These are phyloP conservation scores for Microtus pennsylvanicus DNA, from an alignment of 2,113 vertebrate genomes.

Conservation along the genomic window DNA sequence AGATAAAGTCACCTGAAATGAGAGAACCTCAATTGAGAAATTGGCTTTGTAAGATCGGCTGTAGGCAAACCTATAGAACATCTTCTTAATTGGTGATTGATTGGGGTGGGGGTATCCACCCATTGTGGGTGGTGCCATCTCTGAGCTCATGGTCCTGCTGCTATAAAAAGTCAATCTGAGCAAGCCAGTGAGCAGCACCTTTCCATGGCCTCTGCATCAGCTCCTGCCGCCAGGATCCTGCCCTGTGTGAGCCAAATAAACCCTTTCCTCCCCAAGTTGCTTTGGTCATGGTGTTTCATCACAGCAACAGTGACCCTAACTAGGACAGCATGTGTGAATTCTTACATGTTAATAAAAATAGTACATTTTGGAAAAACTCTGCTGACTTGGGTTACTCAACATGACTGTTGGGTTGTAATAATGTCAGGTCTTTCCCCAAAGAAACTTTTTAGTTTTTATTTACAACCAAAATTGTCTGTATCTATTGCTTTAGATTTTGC, in stretches of 20 bases:
- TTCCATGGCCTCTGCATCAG: not conserved
- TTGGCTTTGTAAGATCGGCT: not conserved
- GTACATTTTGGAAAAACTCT: not conserved
- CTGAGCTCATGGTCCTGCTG: not conserved
- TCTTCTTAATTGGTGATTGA: not conserved
- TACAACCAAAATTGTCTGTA: not conserved
- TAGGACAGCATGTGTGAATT: not conserved
- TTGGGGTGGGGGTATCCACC: not conserved
- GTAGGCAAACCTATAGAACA: not conserved
- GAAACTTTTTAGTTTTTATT: not conserved
- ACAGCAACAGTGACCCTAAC: not conserved
- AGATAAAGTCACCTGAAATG: not conserved
- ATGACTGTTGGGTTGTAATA: not conserved
- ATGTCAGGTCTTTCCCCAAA: not conserved
- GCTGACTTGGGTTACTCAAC: not conserved
- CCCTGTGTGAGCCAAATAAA: not conserved
- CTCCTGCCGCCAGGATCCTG: not conserved
- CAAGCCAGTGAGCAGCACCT: not conserved
- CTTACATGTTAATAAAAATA: not conserved
- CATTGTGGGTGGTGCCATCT: not conserved
- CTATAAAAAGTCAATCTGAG: not conserved
- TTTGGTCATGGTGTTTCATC: not conserved
- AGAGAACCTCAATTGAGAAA: not conserved
- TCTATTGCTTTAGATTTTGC: constrained; percentile 39
- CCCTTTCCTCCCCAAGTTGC: not conserved